These are phyloP conservation scores for Arenaria interpres DNA, from an alignment of 2,113 vertebrate species.

Conservation along the genomic window DNA sequence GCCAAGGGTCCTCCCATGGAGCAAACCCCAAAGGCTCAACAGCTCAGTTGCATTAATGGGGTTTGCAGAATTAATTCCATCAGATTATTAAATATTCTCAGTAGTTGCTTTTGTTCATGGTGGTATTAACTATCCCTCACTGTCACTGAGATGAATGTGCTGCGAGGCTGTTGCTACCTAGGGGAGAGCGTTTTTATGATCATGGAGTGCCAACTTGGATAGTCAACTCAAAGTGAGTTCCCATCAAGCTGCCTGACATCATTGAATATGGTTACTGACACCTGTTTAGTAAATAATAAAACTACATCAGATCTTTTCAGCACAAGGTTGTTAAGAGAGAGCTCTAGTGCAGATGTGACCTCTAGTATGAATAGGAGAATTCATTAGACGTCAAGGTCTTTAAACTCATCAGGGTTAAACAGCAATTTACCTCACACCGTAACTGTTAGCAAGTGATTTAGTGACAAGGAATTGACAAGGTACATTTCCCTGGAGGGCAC, in stretches of 20 bases:
- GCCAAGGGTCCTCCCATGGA: not conserved
- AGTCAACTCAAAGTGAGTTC: not conserved
- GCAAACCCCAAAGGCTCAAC: not conserved
- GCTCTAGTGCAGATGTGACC: not conserved
- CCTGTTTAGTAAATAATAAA: conserved; percentile 43
- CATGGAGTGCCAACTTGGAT: rapidly evolving
- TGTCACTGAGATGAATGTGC: not conserved
- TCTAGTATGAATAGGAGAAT: conserved; percentile 41
- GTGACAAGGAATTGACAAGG: conserved; percentile 53
- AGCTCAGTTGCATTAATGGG: not conserved
- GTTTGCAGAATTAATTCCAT: not conserved
- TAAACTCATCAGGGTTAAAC: conserved; percentile 36
- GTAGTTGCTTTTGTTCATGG: not conserved
- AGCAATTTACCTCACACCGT: not conserved
- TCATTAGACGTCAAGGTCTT: conserved; percentile 50
- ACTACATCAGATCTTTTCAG: conserved; percentile 50
- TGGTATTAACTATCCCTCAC: rapidly evolving
- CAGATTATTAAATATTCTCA: too few relatives aligned
- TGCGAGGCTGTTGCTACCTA: not conserved
- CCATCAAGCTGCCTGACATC: not conserved
- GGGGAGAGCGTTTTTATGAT: not conserved
- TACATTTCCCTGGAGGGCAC: conserved; percentile 55
- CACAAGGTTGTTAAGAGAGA: conserved; percentile 25
- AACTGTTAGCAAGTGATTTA: conserved; percentile 63
- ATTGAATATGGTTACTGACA: conserved; percentile 6